These are phyloP conservation scores for Protosalanx chinensis DNA, from an alignment of 2,797 vertebrate genomes.

Conservation along the genomic window DNA sequence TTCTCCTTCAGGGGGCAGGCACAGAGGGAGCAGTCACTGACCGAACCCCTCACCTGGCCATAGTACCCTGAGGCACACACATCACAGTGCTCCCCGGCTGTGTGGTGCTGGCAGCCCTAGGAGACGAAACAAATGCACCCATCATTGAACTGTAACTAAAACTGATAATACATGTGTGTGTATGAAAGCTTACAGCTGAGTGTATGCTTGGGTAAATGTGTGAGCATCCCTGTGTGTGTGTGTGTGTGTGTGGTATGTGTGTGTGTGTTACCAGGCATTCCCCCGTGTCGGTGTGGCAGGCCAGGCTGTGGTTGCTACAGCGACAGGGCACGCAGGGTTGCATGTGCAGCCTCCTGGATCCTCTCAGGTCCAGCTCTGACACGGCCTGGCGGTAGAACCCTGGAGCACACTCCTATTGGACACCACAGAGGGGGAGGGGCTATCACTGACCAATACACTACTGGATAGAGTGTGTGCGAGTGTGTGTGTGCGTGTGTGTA, in stretches of 20 bases:
- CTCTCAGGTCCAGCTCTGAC: constrained; percentile 50
- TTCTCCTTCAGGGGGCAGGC: constrained; percentile 82
- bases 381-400: constrained; percentile 79
- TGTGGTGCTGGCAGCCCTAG: constrained; percentile 86
- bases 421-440: constrained; percentile 13
- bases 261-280: constrained; percentile 80
- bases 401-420: constrained; percentile 78
- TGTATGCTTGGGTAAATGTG: constrained; percentile 17
- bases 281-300: constrained; percentile 81
- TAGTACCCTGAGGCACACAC: constrained; percentile 83
- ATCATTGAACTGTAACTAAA: background rate
- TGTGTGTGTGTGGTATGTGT: constrained; percentile 9
- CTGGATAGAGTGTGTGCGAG: background rate
- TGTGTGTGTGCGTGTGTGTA: constrained; percentile 41
- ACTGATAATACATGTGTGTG: background rate
- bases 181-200: background rate
- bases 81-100: constrained; percentile 78
- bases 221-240: constrained; percentile 11
- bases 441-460: background rate
- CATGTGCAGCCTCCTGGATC: constrained; percentile 43
- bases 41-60: constrained; percentile 78
- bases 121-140: background rate
- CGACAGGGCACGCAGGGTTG: constrained; percentile 80
- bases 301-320: constrained; percentile 86
- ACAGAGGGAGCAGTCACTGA: constrained; percentile 83